Evolutionary conservation across 1,140 invertebrate species (phyloP), one percentile per base, ranked within the genome.

Genomic region (Sycophila sp.): DNA sequence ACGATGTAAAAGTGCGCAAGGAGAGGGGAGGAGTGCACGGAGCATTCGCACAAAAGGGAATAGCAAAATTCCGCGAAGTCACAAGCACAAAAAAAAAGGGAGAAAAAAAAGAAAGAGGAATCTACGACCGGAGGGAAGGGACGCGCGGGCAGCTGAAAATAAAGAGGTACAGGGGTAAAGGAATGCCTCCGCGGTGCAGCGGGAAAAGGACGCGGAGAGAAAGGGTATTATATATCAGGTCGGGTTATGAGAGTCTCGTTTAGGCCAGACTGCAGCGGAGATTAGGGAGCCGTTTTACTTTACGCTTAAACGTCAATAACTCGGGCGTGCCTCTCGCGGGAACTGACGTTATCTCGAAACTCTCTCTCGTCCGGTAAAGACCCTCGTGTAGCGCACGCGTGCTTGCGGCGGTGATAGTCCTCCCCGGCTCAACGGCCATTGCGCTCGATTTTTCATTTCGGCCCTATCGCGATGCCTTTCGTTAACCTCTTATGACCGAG

Each of bases 291-390:
- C 40, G n/a, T 63, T 47, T 49, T 63, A 63, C 26, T 63, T 63
- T 49, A 34, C n/a, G 59, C 24, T 62, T 49, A 49, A 63, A 49
- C 42, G 59, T 63, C 59, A 34, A 63, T 63, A 63, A 60, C 24
- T 60, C 58, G 5, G 22, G 5, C 58, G 22, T 28, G 17, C 24
- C 38, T 32, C 40, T 45, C 22, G 11, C 10, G 42, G 59, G 59
- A 42, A 32, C 42, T n/a, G 42, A 63, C 40, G 59, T 49, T 63
- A 63, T 49, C 59, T 5, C 51, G 13, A 2, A 47, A 47, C 19
- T 47, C 51, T 5, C 51, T 53, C n/a, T n/a, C n/a, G 24, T 26
- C 51, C 24, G 26, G 51, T 53, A 53, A 53, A 53, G 24, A 53
- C 51, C 51, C n/a, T 15, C 51, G 28, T 11, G 7, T 0, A 22